A percentile compares a stretch with the other conserved stretches of the same genome.
Evolutionary conservation across 2,888 invertebrate species (phyloP).

Genomic region (Clistopyga incitator): DNA sequence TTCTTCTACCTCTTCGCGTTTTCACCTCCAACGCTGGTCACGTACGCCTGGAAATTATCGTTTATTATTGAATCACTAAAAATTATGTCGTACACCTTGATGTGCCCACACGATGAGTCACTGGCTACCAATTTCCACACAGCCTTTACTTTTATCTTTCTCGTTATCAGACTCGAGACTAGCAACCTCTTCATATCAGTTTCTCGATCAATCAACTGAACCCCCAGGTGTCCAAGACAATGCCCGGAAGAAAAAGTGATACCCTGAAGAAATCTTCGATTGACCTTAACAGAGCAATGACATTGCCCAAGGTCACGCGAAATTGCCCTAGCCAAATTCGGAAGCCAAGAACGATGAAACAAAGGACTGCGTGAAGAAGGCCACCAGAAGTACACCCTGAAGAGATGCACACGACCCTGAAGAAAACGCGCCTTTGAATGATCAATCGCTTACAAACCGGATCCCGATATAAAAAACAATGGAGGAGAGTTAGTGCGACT

Average conservation of each 20-base stretch:
- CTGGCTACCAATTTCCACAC: background rate
- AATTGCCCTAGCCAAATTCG: background rate
- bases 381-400: background rate
- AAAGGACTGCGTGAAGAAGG: background rate
- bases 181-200: background rate
- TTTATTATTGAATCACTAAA: background rate
- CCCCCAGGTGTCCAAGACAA: background rate
- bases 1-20: background rate
- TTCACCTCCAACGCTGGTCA: background rate
- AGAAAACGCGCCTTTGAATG: background rate
- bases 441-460: background rate
- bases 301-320: background rate
- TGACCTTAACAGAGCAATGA: background rate
- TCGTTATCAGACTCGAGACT: too few relatives aligned
- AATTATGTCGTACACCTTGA: background rate
- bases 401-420: background rate
- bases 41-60: background rate
- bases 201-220: too few relatives aligned
- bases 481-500: too few relatives aligned
- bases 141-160: background rate
- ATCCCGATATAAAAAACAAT: background rate
- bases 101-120: background rate
- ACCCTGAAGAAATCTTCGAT: background rate
- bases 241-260: background rate
- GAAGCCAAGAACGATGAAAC: background rate